phyloP scores from a whole-genome alignment of 2,113 vertebrate genomes.

The Callithrix jacchus region DNA sequence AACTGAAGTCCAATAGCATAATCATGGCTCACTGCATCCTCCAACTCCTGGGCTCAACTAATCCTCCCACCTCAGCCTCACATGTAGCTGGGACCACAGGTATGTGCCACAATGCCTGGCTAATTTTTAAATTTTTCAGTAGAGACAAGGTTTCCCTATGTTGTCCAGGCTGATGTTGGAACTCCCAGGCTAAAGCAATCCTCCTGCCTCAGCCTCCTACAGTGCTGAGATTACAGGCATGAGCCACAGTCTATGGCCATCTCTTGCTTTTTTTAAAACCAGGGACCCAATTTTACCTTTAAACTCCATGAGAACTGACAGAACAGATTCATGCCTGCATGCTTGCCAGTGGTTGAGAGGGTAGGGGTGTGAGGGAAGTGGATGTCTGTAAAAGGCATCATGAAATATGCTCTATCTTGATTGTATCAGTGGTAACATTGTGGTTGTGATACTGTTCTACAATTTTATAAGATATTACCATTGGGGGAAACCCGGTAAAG shows the following conservation, averaged over 20 bases:
- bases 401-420: not conserved
- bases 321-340: not conserved
- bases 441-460: not conserved
- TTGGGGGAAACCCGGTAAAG: not conserved
- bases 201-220: not conserved
- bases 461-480: not conserved
- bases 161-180: not conserved
- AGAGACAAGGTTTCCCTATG: not conserved
- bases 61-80: not conserved
- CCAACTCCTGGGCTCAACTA: not conserved
- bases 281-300: not conserved
- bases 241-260: not conserved
- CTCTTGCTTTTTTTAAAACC: not conserved
- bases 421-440: not conserved
- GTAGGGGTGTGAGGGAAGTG: not conserved
- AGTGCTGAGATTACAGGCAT: not conserved
- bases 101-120: not conserved
- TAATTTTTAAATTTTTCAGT: not conserved
- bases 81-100: not conserved
- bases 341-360: not conserved
- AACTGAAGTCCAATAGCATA: not conserved
- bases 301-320: not conserved
- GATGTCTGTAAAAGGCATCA: not conserved
- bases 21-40: not conserved
- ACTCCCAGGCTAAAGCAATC: not conserved